A percentile compares a stretch with the other conserved stretches of the same genome.
phyloP scores from a whole-genome alignment of 1,140 invertebrate species.

The Oncopeltus fasciatus region DNA sequence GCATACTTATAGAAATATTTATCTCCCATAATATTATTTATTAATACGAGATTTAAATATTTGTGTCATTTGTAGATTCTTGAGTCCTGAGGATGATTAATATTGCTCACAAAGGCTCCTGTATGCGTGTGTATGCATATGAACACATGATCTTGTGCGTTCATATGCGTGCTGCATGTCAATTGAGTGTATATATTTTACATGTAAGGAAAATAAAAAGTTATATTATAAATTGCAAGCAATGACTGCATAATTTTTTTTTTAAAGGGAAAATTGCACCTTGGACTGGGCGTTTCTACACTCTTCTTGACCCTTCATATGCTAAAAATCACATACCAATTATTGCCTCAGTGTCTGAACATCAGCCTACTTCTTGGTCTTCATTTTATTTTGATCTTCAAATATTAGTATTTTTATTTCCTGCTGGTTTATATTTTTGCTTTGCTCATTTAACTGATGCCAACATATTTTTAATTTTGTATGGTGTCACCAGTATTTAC shows the following conservation, averaged over 20 bases:
- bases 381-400: slow-evolving; percentile 97
- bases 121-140: no score
- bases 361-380: slow-evolving; percentile 97
- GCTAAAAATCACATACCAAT: slow-evolving; percentile 99
- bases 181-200: no score
- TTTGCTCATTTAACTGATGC: slow-evolving; percentile 86
- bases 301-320: slow-evolving; percentile 90
- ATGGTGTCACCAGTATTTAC: slow-evolving; percentile 93
- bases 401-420: slow-evolving; percentile 88
- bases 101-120: no score
- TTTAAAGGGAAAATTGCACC: slow-evolving; percentile 76
- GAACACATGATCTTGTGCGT: no score
- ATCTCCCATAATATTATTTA: no score
- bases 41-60: no score
- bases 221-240: no score
- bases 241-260: slow-evolving; percentile 8
- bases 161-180: no score
- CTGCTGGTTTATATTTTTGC: slow-evolving; percentile 89
- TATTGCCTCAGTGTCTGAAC: slow-evolving; percentile 95
- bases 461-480: slow-evolving; percentile 94
- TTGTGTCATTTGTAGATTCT: no score
- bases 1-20: no score
- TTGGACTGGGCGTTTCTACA: slow-evolving; percentile 98
- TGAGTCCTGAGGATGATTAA: no score
- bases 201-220: no score